A percentile compares a stretch with the other conserved stretches of the same genome.
Conservation (phyloP, 2,797 vertebrate genomes). For the Halcyon smyrnensis region DNA sequence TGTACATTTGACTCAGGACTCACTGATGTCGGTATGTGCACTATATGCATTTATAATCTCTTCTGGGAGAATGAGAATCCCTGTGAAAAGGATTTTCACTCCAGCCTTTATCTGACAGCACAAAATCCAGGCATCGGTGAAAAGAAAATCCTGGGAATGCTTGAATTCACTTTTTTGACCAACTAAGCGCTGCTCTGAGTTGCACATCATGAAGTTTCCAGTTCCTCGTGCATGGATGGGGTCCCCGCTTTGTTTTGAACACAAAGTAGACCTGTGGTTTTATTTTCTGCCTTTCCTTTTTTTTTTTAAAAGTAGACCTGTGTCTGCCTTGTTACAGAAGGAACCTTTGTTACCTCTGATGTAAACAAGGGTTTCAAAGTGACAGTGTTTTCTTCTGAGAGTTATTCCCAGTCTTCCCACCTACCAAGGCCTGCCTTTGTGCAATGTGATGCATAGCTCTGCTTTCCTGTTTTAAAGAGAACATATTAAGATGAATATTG, state of each 20-base stretch:
- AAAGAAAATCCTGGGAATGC: background rate
- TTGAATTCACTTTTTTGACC: background rate
- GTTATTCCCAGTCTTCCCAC: background rate
- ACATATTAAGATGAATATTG: background rate
- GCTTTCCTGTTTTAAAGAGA: background rate
- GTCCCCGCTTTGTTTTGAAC: background rate
- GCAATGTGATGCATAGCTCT: background rate
- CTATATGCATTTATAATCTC: background rate
- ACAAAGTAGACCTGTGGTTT: background rate
- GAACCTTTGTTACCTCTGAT: background rate
- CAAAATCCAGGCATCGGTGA: background rate
- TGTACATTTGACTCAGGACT: background rate
- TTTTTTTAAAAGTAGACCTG: background rate
- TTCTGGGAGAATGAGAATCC: background rate
- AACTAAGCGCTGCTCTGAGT: accelerated
- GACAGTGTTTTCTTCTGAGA: background rate
- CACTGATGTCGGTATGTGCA: background rate
- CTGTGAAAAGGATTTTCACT: background rate
- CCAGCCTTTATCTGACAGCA: background rate
- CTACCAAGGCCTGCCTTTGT: background rate
- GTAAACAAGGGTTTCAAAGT: background rate
- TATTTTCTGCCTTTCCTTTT: background rate
- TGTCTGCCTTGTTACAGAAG: background rate
- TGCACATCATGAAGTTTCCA: background rate
- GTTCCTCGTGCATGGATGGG: background rate